A percentile compares a stretch with the other conserved stretches of the same genome.
Conservation (phyloP, 2,888 invertebrate species). For the Diarsia brunnea region DNA sequence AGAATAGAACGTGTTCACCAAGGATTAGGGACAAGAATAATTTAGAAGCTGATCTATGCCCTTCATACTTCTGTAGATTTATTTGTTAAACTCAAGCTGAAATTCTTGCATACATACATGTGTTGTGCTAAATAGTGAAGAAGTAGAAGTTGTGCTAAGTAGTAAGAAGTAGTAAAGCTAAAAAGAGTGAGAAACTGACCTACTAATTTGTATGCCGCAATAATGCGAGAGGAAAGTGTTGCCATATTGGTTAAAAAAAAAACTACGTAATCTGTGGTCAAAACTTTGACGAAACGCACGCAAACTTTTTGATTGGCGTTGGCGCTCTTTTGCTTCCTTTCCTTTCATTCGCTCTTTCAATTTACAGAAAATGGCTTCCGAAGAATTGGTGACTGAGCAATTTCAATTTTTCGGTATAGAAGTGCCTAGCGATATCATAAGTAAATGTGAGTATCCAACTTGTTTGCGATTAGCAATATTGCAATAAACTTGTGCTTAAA, state of each 20-base stretch:
- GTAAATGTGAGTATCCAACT: slow-evolving; percentile 88
- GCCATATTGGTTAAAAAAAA: slow-evolving; percentile 20
- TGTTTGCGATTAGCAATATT: slow-evolving; percentile 27
- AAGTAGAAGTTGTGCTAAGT: no score
- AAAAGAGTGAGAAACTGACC: not conserved
- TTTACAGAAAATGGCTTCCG: slow-evolving; percentile 90
- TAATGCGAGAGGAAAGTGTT: slow-evolving; percentile 14
- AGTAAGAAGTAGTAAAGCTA: no score
- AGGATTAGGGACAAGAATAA: not conserved
- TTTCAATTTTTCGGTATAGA: slow-evolving; percentile 92
- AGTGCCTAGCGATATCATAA: slow-evolving; percentile 88
- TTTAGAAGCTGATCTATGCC: not conserved
- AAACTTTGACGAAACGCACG: slow-evolving; percentile 64
- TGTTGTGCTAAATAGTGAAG: no score
- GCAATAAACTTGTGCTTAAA: slow-evolving; percentile 46
- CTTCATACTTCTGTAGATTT: not conserved
- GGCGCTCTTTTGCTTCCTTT: slow-evolving; percentile 74
- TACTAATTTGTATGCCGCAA: not conserved
- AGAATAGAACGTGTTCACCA: not conserved
- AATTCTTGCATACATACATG: no score
- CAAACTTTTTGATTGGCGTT: slow-evolving; percentile 73
- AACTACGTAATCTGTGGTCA: slow-evolving; percentile 55
- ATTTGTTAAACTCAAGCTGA: no score
- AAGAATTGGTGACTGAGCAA: slow-evolving; percentile 91
- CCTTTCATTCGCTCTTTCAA: slow-evolving; percentile 74